Conservation (phyloP, 2,797 vertebrate species). For the Periparus ater region DNA sequence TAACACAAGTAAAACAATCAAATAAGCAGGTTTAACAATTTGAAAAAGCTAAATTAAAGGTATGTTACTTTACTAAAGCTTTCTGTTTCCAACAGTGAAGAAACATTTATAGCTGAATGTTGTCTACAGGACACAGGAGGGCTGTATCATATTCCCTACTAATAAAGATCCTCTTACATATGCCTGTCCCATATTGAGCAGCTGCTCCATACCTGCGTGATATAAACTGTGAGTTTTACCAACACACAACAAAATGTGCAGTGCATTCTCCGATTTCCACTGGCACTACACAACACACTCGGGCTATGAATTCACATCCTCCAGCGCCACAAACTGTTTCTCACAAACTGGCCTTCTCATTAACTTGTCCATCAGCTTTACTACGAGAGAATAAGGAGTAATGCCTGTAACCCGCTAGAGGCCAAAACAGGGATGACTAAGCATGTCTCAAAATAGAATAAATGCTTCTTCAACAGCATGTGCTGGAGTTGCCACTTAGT, state of each 20-base stretch:
- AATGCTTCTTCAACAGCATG: background rate
- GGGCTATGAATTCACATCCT: background rate
- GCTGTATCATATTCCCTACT: background rate
- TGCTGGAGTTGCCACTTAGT: background rate
- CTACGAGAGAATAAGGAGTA: background rate
- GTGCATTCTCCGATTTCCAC: fast-evolving
- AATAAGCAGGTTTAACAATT: background rate
- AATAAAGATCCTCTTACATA: conserved; percentile 28
- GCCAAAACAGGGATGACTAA: conserved; percentile 23
- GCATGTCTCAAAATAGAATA: conserved; percentile 37
- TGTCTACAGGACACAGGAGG: background rate
- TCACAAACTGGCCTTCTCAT: background rate
- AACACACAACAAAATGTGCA: background rate
- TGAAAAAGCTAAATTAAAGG: background rate
- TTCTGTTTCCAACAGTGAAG: background rate
- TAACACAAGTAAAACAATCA: background rate
- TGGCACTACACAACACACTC: background rate
- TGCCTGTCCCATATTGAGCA: conserved; percentile 4
- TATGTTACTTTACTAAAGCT: background rate
- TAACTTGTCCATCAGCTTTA: background rate
- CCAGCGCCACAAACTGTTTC: background rate
- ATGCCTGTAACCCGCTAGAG: background rate
- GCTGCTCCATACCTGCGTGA: background rate
- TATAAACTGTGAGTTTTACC: background rate
- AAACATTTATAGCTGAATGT: background rate